Conservation (phyloP, 2,888 invertebrate genomes). For the Dynastes grantii region DNA sequence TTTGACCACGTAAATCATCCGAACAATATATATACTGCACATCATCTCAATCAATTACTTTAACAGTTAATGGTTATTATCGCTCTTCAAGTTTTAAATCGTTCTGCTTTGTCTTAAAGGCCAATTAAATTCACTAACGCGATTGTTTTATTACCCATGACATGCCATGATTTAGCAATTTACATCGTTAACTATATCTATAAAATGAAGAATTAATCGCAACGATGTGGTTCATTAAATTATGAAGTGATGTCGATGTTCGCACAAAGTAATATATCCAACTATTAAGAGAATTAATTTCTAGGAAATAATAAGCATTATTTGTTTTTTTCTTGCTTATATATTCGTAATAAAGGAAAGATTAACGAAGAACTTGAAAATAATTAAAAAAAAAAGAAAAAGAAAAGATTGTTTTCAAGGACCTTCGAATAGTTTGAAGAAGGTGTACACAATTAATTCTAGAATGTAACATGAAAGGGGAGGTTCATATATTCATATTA, state of each 20-base stretch:
- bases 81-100: conserved; percentile 13
- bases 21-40: neutral
- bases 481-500: conserved; percentile 13
- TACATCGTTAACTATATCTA: conserved; percentile 11
- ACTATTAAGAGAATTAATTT: too few species aligned
- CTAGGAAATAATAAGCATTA: too few species aligned
- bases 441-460: neutral
- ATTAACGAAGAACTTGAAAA: neutral
- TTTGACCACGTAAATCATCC: neutral
- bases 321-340: too few species aligned
- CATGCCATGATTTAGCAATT: conserved; percentile 13
- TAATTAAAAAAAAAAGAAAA: neutral
- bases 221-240: neutral
- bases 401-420: neutral
- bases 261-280: too few species aligned
- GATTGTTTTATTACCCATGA: conserved; percentile 18
- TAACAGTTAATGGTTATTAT: conserved; percentile 7
- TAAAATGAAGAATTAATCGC: neutral
- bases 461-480: conserved; percentile 24
- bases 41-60: conserved; percentile 3
- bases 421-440: neutral
- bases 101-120: conserved; percentile 11
- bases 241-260: neutral
- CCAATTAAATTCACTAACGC: conserved; percentile 18
- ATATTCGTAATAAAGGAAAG: too few species aligned